Evolutionary conservation across 2,113 vertebrate genomes (phyloP), one percentile per base, ranked within the genome.

Genomic region (Sisor rabdophorus): DNA sequence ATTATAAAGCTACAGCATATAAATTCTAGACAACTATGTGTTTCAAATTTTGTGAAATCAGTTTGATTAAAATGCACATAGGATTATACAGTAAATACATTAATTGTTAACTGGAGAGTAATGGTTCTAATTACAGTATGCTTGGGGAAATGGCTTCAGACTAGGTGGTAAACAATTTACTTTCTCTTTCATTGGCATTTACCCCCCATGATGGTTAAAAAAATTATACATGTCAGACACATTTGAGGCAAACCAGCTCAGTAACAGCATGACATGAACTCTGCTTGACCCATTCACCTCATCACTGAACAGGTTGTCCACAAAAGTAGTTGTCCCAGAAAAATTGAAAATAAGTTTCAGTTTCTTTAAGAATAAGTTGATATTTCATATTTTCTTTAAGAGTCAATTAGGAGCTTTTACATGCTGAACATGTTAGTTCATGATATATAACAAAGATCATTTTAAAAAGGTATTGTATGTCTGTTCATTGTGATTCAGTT

Each of bases 401-500:
- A 13, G 11, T 12, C 69, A 36, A 44, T 19, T 24, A n/a, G 30
- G 56, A 47, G 54, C 24, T 63, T 32, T 63, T 15, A 50, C 56
- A 48, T 55, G 17, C 4, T 10, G n/a, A 54, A 15, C 17, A 54
- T 7, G 22, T 44, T 73, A 47, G 15, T 36, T 58, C 10, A 22
- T 26, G 1, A 15, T 63, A 28, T 30, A 16, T 13, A 17, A 59
- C 28, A 16, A 28, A 16, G 50, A 76, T 12, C 50, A 15, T 2
- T 3, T 6, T 44, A 15, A 54, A 44, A 40, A 32, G 63, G 24
- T 84, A 72, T 47, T 53, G 54, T 53, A 83, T 84, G 79, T 87
- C 80, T 83, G 85, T 87, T 75, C 54, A 83, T 76, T 84, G 22
- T 52, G 16, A 55, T 82, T 73, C 80, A 65, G 56, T 71, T 60